These are phyloP conservation scores for Metridium senile DNA, from an alignment of 92 coral and sea anemone genomes.

Conservation along the genomic window DNA sequence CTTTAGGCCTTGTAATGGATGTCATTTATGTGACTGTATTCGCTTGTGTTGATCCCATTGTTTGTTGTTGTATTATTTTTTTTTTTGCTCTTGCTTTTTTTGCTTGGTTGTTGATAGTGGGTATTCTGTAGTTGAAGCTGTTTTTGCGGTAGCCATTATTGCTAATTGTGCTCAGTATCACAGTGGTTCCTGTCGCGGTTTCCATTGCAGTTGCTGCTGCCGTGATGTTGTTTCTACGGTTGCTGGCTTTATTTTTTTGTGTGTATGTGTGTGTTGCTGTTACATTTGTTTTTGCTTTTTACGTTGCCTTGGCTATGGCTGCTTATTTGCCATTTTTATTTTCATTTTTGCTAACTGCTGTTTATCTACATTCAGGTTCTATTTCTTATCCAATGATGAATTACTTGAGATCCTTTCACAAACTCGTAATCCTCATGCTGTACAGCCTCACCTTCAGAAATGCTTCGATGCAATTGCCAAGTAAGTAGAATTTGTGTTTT, in stretches of 20 bases:
- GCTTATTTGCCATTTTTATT: neutral
- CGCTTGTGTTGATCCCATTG: neutral
- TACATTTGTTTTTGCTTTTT: neutral
- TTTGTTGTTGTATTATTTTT: neutral
- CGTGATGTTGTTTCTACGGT: neutral
- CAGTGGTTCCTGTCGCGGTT: neutral
- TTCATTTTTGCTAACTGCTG: neutral
- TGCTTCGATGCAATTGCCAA: slow-evolving; percentile 98
- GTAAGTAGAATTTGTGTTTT: slow-evolving; percentile 39
- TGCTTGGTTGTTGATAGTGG: too few relatives aligned
- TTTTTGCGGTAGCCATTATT: neutral
- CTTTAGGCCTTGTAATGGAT: neutral
- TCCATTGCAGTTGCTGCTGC: neutral
- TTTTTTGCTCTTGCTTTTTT: neutral
- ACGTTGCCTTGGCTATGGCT: neutral
- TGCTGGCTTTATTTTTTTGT: neutral
- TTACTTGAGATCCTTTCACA: slow-evolving; percentile 94
- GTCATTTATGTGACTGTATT: neutral
- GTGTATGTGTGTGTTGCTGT: neutral
- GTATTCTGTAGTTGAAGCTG: neutral
- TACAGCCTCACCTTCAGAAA: slow-evolving; percentile 98
- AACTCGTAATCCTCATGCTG: slow-evolving; percentile 98
- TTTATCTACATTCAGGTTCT: too few relatives aligned
- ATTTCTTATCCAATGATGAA: slow-evolving; percentile 95
- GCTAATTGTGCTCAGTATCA: neutral